phyloP scores from a whole-genome alignment of 2,797 vertebrate species.

The Loriculus beryllinus region DNA sequence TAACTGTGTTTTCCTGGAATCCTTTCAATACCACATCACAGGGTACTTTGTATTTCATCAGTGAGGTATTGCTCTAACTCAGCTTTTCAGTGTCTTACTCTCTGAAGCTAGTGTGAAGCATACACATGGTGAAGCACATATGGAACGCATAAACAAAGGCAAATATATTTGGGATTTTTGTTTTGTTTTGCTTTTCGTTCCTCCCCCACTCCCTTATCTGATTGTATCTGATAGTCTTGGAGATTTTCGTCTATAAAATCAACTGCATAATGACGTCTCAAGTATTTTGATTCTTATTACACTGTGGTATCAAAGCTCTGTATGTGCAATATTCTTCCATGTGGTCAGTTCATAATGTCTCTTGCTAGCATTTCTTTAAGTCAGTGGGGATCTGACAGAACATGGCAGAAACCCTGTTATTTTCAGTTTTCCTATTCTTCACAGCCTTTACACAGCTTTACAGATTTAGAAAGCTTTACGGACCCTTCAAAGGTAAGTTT shows the following conservation, averaged over 20 bases:
- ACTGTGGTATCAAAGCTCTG: not conserved
- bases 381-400: not conserved
- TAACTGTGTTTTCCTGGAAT: not conserved
- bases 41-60: not conserved
- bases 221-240: not conserved
- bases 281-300: not conserved
- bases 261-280: not conserved
- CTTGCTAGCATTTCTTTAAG: not conserved
- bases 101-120: not conserved
- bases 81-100: not conserved
- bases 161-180: not conserved
- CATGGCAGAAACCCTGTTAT: not conserved
- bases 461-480: not conserved
- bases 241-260: not conserved
- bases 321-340: not conserved
- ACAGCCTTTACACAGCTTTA: not conserved
- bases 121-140: not conserved
- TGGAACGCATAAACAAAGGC: not conserved
- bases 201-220: not conserved
- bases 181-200: not conserved
- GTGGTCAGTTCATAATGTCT: not conserved
- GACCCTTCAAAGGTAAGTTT: not conserved
- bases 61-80: not conserved
- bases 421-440: not conserved
- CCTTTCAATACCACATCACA: not conserved